Conservation (phyloP, 64 coral and sea anemone genomes). For the Anthopleura sola region DNA sequence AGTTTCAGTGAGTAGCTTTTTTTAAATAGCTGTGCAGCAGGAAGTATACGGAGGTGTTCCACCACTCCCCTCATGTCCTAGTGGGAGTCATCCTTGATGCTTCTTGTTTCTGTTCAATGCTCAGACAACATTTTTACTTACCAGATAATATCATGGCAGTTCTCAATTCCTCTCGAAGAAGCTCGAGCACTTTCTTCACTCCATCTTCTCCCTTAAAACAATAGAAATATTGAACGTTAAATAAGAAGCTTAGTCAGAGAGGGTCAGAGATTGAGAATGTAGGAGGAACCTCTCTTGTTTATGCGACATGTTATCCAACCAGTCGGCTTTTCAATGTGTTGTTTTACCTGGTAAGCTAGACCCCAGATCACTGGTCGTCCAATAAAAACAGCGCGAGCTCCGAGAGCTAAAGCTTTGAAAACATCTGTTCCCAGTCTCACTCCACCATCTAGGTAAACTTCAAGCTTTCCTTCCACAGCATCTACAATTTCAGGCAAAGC, state of each 20-base stretch:
- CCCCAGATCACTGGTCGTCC: constrained; percentile 67
- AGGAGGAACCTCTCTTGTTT: no score
- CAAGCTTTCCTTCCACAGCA: constrained; percentile 54
- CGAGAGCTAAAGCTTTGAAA: constrained; percentile 70
- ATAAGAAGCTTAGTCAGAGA: neutral
- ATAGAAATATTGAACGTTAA: neutral
- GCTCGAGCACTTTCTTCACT: neutral
- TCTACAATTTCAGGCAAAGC: constrained; percentile 55
- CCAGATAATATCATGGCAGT: neutral
- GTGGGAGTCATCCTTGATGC: no score
- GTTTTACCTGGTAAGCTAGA: constrained; percentile 51
- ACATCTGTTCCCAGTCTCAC: constrained; percentile 65
- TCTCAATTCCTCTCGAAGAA: neutral
- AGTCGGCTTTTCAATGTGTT: neutral
- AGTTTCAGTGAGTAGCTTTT: no score
- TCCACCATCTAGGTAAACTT: constrained; percentile 73
- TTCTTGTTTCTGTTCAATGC: no score
- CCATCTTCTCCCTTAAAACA: neutral
- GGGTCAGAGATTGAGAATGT: no score
- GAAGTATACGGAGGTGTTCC: no score
- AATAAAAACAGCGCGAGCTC: constrained; percentile 81
- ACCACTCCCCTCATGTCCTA: no score
- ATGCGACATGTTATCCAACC: no score
- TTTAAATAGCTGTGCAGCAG: no score
- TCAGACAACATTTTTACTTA: neutral